Percentiles rank a stretch among this genome's conserved stretches.
These are phyloP conservation scores for Sebastiscus albofasciatus DNA, from an alignment of 2,797 vertebrate genomes.

Conservation along the genomic window DNA sequence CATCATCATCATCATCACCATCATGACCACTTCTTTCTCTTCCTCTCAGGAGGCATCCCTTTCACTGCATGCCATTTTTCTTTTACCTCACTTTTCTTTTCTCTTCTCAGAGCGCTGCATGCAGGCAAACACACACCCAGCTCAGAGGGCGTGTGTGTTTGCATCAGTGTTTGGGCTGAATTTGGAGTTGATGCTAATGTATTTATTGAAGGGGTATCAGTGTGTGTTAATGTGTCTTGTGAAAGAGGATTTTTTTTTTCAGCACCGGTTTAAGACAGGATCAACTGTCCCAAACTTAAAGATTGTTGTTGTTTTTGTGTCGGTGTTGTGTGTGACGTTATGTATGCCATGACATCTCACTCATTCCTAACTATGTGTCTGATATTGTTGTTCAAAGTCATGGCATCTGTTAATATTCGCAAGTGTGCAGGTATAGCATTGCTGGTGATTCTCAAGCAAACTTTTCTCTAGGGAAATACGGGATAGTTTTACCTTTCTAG, in stretches of 20 bases:
- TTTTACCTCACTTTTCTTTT: slow-evolving; percentile 36
- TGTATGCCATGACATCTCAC: slow-evolving; percentile 44
- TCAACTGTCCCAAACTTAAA: neutral
- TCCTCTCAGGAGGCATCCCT: slow-evolving; percentile 38
- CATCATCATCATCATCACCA: neutral
- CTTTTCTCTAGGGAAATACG: neutral
- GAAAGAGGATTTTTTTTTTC: neutral
- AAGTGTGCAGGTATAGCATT: neutral
- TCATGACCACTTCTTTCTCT: slow-evolving; percentile 21
- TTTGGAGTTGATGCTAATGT: slow-evolving; percentile 10
- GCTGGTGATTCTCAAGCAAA: neutral
- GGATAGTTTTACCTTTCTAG: neutral
- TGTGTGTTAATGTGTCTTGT: neutral
- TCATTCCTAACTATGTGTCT: slow-evolving; percentile 30
- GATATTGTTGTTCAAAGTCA: slow-evolving; percentile 8
- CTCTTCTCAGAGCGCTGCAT: slow-evolving; percentile 59
- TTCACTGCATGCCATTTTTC: slow-evolving; percentile 78
- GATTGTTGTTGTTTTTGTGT: slow-evolving; percentile 31
- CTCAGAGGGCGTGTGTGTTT: slow-evolving; percentile 38
- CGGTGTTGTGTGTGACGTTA: slow-evolving; percentile 36
- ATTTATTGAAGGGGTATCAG: neutral
- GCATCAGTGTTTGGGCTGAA: slow-evolving; percentile 36
- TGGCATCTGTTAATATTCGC: neutral
- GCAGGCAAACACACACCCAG: slow-evolving; percentile 56
- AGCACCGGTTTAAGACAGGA: neutral